Evolutionary conservation across 2,113 vertebrate species (phyloP).

Genomic region (Phyllopteryx taeniolatus): DNA sequence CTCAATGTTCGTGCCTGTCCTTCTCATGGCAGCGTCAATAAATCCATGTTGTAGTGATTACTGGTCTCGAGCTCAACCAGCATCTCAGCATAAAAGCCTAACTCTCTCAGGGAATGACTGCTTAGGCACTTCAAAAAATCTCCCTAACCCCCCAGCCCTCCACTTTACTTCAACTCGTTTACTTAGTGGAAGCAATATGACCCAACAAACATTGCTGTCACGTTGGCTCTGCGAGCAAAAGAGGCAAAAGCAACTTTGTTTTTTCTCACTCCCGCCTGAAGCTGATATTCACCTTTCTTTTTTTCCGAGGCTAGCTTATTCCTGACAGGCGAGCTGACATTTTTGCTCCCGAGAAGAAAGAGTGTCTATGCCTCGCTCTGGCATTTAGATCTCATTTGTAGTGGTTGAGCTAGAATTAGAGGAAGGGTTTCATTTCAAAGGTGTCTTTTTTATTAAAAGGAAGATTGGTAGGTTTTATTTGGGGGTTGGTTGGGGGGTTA

Average conservation of each 20-base stretch:
- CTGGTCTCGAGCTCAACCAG: background rate
- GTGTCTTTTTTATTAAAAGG: background rate
- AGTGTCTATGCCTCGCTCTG: background rate
- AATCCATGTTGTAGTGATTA: conserved; percentile 13
- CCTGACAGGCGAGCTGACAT: conserved; percentile 10
- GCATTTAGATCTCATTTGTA: background rate
- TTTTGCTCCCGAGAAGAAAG: background rate
- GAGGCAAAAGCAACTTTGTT: background rate
- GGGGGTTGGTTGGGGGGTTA: too few species aligned
- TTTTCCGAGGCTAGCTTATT: conserved; percentile 2
- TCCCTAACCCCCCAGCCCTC: conserved; percentile 1
- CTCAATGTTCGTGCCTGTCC: background rate
- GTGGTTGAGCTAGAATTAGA: background rate
- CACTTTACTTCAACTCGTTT: conserved; percentile 26
- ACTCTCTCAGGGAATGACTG: background rate
- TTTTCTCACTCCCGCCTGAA: conserved; percentile 19
- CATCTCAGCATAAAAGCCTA: background rate
- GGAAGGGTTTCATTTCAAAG: background rate
- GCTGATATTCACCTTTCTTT: conserved; percentile 17
- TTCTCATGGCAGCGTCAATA: conserved; percentile 9
- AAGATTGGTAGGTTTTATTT: too few species aligned
- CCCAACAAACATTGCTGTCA: conserved; percentile 22
- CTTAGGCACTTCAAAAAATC: too few species aligned
- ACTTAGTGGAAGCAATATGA: conserved; percentile 25
- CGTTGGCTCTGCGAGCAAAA: conserved; percentile 20